These are phyloP conservation scores for Mechanitis messenoides DNA, from an alignment of 2,888 invertebrate genomes.

Conservation along the genomic window DNA sequence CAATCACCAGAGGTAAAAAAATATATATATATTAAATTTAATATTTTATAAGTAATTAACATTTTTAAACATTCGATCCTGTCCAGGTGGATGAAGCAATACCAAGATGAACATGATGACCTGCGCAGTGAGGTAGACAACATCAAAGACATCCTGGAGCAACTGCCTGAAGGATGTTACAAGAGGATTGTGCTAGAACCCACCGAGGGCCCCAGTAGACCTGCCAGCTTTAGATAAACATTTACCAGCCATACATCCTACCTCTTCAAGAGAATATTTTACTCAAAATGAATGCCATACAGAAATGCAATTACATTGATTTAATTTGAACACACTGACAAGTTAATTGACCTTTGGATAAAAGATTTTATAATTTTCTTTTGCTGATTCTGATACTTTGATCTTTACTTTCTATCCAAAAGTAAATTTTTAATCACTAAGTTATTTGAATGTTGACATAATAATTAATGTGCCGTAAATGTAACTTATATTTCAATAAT, in stretches of 20 bases:
- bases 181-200: conserved; percentile 87
- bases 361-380: too few species aligned
- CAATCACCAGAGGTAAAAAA: conserved; percentile 74
- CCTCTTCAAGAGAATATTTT: too few species aligned
- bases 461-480: too few species aligned
- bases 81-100: conserved; percentile 84
- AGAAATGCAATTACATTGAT: too few species aligned
- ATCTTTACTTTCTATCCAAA: too few species aligned
- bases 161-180: conserved; percentile 88
- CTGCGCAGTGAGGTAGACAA: conserved; percentile 87
- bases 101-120: conserved; percentile 84
- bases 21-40: background rate
- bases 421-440: too few species aligned
- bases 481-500: too few species aligned
- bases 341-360: too few species aligned
- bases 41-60: background rate
- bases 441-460: too few species aligned
- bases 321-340: too few species aligned
- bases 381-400: too few species aligned
- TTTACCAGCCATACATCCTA: background rate
- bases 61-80: conserved; percentile 8
- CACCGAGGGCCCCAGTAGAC: conserved; percentile 57
- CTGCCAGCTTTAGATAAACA: conserved; percentile 47
- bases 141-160: conserved; percentile 85
- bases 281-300: too few species aligned